These are phyloP conservation scores for Myrmecobius fasciatus DNA, from an alignment of 2,113 vertebrate genomes.

Conservation along the genomic window DNA sequence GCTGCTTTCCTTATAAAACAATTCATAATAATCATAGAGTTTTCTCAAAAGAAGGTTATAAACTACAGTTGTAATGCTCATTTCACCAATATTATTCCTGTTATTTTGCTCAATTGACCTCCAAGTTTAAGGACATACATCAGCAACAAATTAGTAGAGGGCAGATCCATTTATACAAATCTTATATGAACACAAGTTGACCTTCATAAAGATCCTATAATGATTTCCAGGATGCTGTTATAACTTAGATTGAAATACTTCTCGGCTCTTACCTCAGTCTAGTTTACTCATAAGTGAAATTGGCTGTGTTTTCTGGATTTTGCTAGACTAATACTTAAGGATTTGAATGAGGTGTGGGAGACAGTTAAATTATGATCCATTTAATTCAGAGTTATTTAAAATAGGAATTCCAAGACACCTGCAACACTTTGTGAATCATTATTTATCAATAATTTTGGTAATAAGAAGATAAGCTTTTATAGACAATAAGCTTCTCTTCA, in stretches of 20 bases:
- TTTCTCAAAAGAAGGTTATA: conserved; percentile 1
- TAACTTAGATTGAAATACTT: background rate
- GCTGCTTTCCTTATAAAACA: conserved; percentile 16
- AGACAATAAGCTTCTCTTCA: conserved; percentile 13
- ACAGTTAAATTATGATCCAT: background rate
- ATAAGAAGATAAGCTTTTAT: background rate
- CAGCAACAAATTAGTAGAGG: background rate
- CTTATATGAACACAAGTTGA: background rate
- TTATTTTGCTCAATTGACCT: background rate
- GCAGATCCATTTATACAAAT: background rate
- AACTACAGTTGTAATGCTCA: background rate
- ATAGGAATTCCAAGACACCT: background rate
- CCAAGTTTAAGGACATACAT: background rate
- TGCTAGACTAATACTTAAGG: conserved; percentile 1
- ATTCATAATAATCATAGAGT: background rate
- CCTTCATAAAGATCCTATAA: background rate
- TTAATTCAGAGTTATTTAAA: background rate
- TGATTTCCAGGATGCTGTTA: background rate
- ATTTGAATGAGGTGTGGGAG: background rate
- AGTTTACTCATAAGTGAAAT: background rate
- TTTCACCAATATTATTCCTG: background rate
- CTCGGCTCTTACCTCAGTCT: background rate
- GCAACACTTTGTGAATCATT: conserved; percentile 4
- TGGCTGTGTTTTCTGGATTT: background rate
- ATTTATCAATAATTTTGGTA: background rate